Evolutionary conservation across 2,888 invertebrate genomes (phyloP).

Genomic region (Macrosiphum euphorbiae): DNA sequence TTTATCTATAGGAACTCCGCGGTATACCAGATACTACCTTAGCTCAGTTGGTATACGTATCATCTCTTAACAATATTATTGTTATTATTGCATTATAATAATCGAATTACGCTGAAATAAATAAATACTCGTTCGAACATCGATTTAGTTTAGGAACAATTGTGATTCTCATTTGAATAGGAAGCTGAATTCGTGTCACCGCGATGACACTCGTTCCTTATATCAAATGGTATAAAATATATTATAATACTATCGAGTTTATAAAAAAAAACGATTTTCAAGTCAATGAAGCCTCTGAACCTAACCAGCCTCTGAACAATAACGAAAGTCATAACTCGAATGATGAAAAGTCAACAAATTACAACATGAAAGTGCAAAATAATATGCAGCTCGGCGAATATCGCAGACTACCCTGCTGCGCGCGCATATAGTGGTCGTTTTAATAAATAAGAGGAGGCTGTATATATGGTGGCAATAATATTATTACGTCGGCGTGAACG

Average conservation of each 20-base stretch:
- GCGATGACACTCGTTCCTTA: background rate
- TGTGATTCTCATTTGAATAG: background rate
- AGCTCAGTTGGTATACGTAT: too few relatives aligned
- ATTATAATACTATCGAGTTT: background rate
- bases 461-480: background rate
- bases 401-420: background rate
- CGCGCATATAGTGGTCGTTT: background rate
- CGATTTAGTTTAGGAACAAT: background rate
- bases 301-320: background rate
- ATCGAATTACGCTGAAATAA: too few relatives aligned
- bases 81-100: too few relatives aligned
- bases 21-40: too few relatives aligned
- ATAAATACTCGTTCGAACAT: background rate
- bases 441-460: background rate
- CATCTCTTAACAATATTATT: too few relatives aligned
- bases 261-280: background rate
- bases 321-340: background rate
- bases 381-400: background rate
- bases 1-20: too few relatives aligned
- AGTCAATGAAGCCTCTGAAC: background rate
- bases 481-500: background rate
- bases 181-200: background rate
- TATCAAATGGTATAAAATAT: background rate
- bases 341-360: background rate
- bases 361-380: background rate